These are phyloP conservation scores for Calameuta pallipes DNA, from an alignment of 2,888 invertebrate genomes.

Conservation along the genomic window DNA sequence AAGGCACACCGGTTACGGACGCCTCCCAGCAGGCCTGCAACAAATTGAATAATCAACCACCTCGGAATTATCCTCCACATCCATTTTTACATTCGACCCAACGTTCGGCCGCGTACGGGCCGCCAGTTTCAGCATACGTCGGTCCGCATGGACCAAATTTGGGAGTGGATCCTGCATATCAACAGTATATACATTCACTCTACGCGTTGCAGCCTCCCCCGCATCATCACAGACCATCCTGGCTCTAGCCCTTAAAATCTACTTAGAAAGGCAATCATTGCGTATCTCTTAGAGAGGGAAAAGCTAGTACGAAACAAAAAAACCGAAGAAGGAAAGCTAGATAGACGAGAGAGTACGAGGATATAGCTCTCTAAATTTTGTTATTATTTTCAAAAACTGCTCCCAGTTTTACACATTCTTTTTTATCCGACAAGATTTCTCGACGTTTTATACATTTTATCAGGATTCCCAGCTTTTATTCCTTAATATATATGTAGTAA, in stretches of 20 bases:
- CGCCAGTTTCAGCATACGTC: constrained; percentile 60
- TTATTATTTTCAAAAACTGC: constrained; percentile 12
- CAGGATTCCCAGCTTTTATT: constrained; percentile 12
- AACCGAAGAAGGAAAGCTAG: background rate
- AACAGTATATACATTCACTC: constrained; percentile 62
- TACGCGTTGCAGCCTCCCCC: constrained; percentile 61
- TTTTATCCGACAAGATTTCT: constrained; percentile 18
- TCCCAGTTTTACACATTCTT: constrained; percentile 6
- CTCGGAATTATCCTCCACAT: constrained; percentile 37
- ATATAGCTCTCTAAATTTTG: constrained; percentile 12
- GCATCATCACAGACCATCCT: constrained; percentile 61
- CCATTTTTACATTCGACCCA: constrained; percentile 60
- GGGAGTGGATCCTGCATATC: constrained; percentile 60
- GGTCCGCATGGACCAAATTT: constrained; percentile 59
- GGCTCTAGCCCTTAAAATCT: constrained; percentile 59
- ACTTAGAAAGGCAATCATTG: constrained; percentile 7
- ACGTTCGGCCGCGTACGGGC: constrained; percentile 56
- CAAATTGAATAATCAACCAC: constrained; percentile 54
- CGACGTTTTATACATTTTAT: constrained; percentile 40
- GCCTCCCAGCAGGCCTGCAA: constrained; percentile 52
- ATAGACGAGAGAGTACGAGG: background rate
- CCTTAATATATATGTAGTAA: constrained; percentile 21
- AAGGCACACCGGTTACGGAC: constrained; percentile 42
- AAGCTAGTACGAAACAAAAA: background rate
- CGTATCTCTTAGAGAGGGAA: background rate